Base-by-base conservation (phyloP, 1,140 invertebrate genomes). In the Matsumurasca onukii region DNA sequence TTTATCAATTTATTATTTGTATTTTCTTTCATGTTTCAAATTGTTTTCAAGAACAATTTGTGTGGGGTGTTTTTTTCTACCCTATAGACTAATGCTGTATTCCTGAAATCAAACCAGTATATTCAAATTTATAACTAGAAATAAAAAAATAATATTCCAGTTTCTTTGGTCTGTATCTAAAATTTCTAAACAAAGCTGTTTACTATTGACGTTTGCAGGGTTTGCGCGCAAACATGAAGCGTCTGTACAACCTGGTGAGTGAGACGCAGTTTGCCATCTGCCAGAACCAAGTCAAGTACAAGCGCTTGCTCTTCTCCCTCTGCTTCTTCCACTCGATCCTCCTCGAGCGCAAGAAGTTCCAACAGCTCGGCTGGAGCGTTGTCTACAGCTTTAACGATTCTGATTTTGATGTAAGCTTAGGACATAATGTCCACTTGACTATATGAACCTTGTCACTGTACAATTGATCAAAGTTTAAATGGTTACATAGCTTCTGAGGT, bases 251-350 rank as follows among this genome's bases (percentile, higher is more conserved):
- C 69, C 88, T 92, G 75, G 87, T 97, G 67, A 90, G 87, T 68
- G 90, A 94, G 76, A 87, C 88, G 49, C 90, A 90, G 66, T 89
- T 95, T 75, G 88, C 90, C 75, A 81, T 85, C 74, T 93, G 92
- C 73, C 85, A 88, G 55, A 86, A 87, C 68, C 85, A 88, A 71
- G 80, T 83, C 3, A 95, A 94, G 79, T 97, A 96, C 79, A 93
- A 94, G 71, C 89, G 91, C 68, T 85, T 97, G 13, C 78, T 97
- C 52, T 97, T 94, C 80, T 83, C 88, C 24, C 82, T 97, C 0
- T 94, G 93, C 68, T 97, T 95, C 79, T 97, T 97, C 81, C 95
- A 97, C 78, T 88, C 94, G 49, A 86, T 95, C 22, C 84, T 97
- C 1, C 82, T 94, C 31, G 94, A 97, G 74, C 80, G 95, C 22